Percentiles rank a stretch among this genome's conserved stretches.
phyloP scores from a whole-genome alignment of 2,113 vertebrate genomes.

The Sander vitreus region DNA sequence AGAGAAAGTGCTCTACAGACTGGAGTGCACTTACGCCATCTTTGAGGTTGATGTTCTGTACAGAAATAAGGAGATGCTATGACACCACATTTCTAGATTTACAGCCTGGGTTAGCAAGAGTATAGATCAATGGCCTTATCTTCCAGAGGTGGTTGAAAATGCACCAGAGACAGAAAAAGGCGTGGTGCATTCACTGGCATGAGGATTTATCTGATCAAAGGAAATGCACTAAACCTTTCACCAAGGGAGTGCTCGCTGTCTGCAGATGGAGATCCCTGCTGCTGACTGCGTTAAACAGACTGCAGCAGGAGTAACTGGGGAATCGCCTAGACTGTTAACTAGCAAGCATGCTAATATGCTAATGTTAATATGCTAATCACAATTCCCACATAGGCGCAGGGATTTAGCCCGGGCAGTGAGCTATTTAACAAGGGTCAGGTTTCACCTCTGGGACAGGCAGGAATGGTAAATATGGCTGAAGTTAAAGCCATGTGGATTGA shows the following conservation, averaged over 20 bases:
- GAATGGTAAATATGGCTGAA: slow-evolving; percentile 37
- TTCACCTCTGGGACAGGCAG: slow-evolving; percentile 51
- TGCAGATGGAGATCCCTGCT: slow-evolving; percentile 61
- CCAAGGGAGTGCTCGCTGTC: slow-evolving; percentile 45
- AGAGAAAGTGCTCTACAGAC: slow-evolving; percentile 43
- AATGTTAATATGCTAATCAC: slow-evolving; percentile 71
- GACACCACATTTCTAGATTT: slow-evolving; percentile 4
- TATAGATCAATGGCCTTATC: slow-evolving; percentile 9
- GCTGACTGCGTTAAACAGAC: slow-evolving; percentile 66
- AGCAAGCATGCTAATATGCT: slow-evolving; percentile 70
- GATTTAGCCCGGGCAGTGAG: slow-evolving; percentile 63
- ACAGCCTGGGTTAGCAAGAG: not conserved
- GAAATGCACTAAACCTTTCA: slow-evolving; percentile 42
- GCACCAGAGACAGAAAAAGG: slow-evolving; percentile 35
- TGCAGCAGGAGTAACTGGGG: slow-evolving; percentile 35
- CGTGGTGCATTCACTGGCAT: slow-evolving; percentile 39
- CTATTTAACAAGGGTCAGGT: slow-evolving; percentile 62
- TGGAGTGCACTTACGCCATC: slow-evolving; percentile 56
- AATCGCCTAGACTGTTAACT: slow-evolving; percentile 46
- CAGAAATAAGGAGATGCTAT: slow-evolving; percentile 33
- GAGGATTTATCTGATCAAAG: slow-evolving; percentile 75
- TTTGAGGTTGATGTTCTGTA: slow-evolving; percentile 46
- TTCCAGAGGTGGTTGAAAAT: slow-evolving; percentile 12
- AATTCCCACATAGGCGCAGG: slow-evolving; percentile 31
- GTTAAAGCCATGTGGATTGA: slow-evolving; percentile 37